Conservation (phyloP, 2,797 vertebrate genomes). For the Phalanger gymnotis region DNA sequence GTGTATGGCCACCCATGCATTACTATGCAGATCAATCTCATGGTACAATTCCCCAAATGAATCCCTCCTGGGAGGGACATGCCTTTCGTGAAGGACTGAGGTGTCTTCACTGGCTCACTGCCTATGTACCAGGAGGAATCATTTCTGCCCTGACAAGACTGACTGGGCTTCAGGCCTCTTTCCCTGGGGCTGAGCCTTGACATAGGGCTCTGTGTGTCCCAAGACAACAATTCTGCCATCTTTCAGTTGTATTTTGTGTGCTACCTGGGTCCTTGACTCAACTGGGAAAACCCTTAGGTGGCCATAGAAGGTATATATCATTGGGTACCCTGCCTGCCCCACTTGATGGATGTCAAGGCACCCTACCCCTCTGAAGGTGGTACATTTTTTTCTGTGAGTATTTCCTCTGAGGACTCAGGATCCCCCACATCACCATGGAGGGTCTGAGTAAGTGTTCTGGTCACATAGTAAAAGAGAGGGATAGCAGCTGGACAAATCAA, state of each 20-base stretch:
- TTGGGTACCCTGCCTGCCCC: neutral
- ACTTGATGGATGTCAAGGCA: neutral
- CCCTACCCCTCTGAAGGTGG: neutral
- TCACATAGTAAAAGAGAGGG: neutral
- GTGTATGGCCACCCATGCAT: neutral
- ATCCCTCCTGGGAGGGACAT: neutral
- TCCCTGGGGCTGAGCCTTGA: neutral
- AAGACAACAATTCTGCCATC: neutral
- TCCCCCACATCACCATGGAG: neutral
- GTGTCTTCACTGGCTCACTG: neutral
- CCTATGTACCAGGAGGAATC: neutral
- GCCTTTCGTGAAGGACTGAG: neutral
- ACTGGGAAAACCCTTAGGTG: neutral
- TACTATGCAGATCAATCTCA: neutral
- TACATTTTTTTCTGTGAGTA: neutral
- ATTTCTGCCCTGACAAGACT: neutral
- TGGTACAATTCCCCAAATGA: neutral
- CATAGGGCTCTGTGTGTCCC: neutral
- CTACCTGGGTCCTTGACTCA: neutral
- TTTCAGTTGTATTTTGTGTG: neutral
- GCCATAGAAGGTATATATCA: neutral
- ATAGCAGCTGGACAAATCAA: neutral
- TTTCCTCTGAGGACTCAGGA: neutral
- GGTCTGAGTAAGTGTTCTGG: neutral
- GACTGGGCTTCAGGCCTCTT: neutral